These are phyloP conservation scores for Pygoscelis adeliae DNA, from an alignment of 2,113 vertebrate species.

Conservation along the genomic window DNA sequence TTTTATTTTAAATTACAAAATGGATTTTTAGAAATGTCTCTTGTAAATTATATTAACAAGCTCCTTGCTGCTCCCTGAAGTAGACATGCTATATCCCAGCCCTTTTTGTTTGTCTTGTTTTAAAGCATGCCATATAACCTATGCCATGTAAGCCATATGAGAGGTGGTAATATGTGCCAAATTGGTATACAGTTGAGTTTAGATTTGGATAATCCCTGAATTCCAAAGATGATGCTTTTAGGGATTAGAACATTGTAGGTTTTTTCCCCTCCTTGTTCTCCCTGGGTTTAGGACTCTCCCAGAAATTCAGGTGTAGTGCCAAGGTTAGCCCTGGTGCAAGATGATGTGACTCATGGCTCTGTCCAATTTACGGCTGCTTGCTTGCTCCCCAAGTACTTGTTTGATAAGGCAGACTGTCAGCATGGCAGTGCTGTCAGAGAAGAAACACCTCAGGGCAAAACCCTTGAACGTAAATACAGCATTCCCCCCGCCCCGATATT, in stretches of 20 bases:
- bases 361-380: background rate
- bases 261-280: background rate
- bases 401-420: conserved; percentile 20
- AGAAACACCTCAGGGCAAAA: conserved; percentile 53
- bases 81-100: conserved; percentile 44
- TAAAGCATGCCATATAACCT: conserved; percentile 44
- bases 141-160: conserved; percentile 27
- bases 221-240: conserved; percentile 42
- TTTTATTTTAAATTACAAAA: conserved; percentile 61
- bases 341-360: background rate
- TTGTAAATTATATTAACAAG: conserved; percentile 63
- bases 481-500: background rate
- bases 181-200: conserved; percentile 11
- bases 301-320: conserved; percentile 33
- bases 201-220: conserved; percentile 20
- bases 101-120: conserved; percentile 33
- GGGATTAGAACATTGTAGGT: background rate
- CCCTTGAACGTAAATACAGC: background rate
- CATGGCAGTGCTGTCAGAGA: background rate
- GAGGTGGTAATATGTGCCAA: conserved; percentile 58
- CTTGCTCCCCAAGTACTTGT: conserved; percentile 29
- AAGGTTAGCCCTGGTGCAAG: conserved; percentile 26
- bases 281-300: background rate
- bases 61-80: conserved; percentile 47
- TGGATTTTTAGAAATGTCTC: conserved; percentile 55